Conservation (phyloP, 2,888 invertebrate genomes). For the Tubiluchus corallicola region DNA sequence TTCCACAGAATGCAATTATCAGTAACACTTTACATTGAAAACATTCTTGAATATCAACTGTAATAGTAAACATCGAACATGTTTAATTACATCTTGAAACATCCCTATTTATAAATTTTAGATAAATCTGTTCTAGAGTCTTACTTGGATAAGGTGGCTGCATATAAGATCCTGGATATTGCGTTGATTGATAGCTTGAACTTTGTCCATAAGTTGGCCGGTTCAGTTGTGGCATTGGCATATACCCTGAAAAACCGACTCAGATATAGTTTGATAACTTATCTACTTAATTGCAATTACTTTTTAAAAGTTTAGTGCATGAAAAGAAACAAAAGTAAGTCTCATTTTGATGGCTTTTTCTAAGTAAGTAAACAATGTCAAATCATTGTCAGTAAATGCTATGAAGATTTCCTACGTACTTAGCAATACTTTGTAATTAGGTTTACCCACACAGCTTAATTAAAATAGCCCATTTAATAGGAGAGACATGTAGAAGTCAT, state of each 20-base stretch:
- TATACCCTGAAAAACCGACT: constrained; percentile 27
- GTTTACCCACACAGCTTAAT: too few species aligned
- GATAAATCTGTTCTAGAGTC: not conserved
- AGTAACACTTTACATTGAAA: not conserved
- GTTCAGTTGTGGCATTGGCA: constrained; percentile 25
- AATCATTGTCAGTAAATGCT: not conserved
- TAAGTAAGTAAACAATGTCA: not conserved
- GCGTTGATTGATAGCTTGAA: not conserved
- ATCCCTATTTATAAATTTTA: not conserved
- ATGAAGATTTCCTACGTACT: not conserved
- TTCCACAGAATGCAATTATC: too few species aligned
- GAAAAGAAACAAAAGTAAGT: too few species aligned
- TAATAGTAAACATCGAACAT: too few species aligned
- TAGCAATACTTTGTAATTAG: not conserved
- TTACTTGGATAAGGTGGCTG: too few species aligned
- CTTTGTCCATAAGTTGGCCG: not conserved
- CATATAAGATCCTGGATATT: too few species aligned
- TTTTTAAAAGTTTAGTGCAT: too few species aligned
- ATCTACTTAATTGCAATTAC: not conserved
- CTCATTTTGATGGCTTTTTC: too few species aligned
- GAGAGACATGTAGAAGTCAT: too few species aligned
- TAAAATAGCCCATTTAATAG: too few species aligned
- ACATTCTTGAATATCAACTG: not conserved
- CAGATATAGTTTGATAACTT: not conserved
- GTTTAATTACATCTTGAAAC: too few species aligned